phyloP scores from a whole-genome alignment of 2,113 vertebrate genomes.

The Probosciger aterrimus region DNA sequence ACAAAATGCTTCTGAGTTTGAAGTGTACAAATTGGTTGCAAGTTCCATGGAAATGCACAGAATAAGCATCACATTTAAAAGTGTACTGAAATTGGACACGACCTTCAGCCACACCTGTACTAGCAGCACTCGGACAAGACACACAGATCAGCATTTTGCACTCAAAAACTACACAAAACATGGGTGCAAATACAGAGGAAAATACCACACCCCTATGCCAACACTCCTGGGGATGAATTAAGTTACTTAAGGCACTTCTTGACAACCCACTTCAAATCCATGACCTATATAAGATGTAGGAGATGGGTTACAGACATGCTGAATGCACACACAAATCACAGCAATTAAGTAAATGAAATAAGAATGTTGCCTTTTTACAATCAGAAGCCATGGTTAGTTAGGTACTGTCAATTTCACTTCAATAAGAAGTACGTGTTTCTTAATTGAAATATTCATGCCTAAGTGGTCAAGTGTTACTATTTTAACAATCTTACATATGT shows the following conservation, averaged over 20 bases:
- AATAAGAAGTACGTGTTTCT: background rate
- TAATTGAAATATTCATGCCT: background rate
- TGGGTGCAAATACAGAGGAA: fast-evolving
- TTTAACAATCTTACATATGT: background rate
- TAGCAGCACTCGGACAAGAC: background rate
- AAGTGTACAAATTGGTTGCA: background rate
- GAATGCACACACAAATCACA: background rate
- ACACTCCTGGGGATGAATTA: fast-evolving
- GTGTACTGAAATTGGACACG: fast-evolving
- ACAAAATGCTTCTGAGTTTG: background rate
- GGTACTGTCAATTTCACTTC: background rate
- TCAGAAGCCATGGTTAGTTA: background rate
- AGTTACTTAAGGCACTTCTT: background rate
- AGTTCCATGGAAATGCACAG: background rate
- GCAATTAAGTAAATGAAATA: background rate
- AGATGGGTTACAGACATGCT: background rate
- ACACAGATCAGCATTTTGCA: too few species aligned
- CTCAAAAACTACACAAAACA: fast-evolving
- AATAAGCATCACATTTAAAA: background rate
- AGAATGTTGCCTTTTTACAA: background rate
- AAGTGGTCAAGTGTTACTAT: background rate
- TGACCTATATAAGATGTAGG: background rate
- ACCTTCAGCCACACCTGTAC: background rate
- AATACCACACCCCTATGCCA: fast-evolving
- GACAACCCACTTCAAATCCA: fast-evolving